Evolutionary conservation across 37 sponge, comb jelly and placozoan genomes (phyloP).

Genomic region (Chondrosia reniformis): DNA sequence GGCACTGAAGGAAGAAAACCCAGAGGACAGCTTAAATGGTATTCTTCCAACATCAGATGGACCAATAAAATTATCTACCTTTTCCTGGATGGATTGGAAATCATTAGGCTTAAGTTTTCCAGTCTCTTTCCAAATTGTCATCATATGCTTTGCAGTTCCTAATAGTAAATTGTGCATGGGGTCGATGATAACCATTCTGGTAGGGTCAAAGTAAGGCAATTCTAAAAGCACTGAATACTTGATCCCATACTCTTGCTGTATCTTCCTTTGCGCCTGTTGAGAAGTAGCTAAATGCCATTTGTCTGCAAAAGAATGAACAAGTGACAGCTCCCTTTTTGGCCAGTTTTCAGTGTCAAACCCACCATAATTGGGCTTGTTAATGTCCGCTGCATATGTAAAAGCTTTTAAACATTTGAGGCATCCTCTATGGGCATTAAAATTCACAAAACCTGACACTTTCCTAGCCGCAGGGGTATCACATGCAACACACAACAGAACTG

Average conservation of each 20-base stretch:
- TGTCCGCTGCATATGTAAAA: slow-evolving; percentile 18
- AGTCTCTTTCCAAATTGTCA: background rate
- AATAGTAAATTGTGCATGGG: slow-evolving; percentile 11
- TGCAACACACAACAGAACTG: slow-evolving; percentile 15
- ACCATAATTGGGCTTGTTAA: slow-evolving; percentile 21
- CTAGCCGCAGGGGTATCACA: slow-evolving; percentile 42
- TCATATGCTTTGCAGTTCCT: slow-evolving; percentile 5
- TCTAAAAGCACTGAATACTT: slow-evolving; percentile 10
- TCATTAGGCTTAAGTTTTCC: background rate
- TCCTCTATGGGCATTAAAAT: slow-evolving; percentile 28
- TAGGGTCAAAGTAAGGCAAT: slow-evolving; percentile 4
- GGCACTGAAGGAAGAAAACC: slow-evolving; percentile 40
- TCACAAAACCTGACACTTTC: slow-evolving; percentile 45
- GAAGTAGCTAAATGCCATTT: background rate
- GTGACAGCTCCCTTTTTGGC: background rate
- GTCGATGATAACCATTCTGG: slow-evolving; percentile 1
- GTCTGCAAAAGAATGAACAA: background rate
- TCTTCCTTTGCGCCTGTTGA: background rate
- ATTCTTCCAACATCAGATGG: slow-evolving; percentile 41
- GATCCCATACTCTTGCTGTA: background rate
- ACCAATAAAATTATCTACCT: slow-evolving; percentile 4
- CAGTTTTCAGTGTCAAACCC: slow-evolving; percentile 45
- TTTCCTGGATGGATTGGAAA: slow-evolving; percentile 27
- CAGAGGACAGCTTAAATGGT: slow-evolving; percentile 42
- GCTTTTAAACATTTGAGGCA: slow-evolving; percentile 54